A percentile compares a stretch with the other conserved stretches of the same genome.
phyloP scores from a whole-genome alignment of 2,797 vertebrate species.

The Sebastes cheni region DNA sequence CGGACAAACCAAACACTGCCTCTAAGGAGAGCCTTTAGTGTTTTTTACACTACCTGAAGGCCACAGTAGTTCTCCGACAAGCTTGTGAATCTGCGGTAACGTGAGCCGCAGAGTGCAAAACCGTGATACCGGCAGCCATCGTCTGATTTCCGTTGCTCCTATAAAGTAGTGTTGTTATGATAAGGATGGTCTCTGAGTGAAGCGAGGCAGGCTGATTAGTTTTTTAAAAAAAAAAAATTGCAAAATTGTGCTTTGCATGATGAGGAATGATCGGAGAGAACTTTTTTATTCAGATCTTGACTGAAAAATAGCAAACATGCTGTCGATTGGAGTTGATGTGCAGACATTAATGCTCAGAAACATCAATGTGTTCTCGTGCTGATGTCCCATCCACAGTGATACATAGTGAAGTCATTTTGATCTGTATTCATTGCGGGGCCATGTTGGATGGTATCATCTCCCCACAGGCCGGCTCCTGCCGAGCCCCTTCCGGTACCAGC shows the following conservation, averaged over 20 bases:
- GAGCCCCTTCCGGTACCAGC: conserved; percentile 78
- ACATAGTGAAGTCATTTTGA: not conserved
- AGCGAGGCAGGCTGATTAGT: not conserved
- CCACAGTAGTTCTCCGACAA: no score
- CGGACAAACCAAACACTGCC: no score
- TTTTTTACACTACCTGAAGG: no score
- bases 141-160: no score
- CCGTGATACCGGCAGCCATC: no score
- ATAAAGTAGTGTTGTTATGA: no score
- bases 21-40: no score
- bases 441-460: conserved; percentile 44
- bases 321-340: not conserved
- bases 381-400: not conserved
- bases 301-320: not conserved
- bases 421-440: conserved; percentile 23
- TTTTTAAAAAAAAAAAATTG: not conserved
- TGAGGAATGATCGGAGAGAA: not conserved
- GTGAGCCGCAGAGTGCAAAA: no score
- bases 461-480: conserved; percentile 23
- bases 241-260: not conserved
- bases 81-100: no score
- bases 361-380: not conserved
- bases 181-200: no score
- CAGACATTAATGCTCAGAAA: not conserved
- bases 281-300: not conserved